Evolutionary conservation across 2,113 vertebrate species (phyloP).

Genomic region (Antechinus stuartii): DNA sequence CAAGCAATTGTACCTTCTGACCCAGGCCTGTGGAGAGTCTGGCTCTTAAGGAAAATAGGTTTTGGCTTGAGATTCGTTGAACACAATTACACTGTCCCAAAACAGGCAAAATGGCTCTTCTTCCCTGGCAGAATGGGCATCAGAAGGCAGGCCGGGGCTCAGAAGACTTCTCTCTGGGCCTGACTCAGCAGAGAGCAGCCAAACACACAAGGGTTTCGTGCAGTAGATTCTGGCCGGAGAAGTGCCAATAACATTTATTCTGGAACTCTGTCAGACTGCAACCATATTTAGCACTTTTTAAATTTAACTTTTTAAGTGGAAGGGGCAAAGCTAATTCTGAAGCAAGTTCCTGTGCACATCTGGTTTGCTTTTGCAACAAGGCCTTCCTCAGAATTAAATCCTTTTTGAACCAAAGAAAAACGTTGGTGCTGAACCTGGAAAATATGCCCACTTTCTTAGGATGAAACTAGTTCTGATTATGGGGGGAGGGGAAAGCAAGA

Average conservation of each 20-base stretch:
- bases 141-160: slow-evolving; percentile 62
- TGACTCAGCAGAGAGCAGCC: slow-evolving; percentile 40
- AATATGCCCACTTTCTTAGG: slow-evolving; percentile 59
- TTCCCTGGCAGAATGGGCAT: slow-evolving; percentile 11
- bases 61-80: slow-evolving; percentile 33
- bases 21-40: not conserved
- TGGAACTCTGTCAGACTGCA: slow-evolving; percentile 59
- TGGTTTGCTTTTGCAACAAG: slow-evolving; percentile 49
- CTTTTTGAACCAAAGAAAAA: not conserved
- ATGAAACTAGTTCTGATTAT: slow-evolving; percentile 41
- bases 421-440: slow-evolving; percentile 39
- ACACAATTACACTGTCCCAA: slow-evolving; percentile 41
- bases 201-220: slow-evolving; percentile 55
- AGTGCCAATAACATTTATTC: slow-evolving; percentile 55
- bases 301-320: slow-evolving; percentile 62
- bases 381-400: slow-evolving; percentile 15
- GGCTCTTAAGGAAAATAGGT: not conserved
- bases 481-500: not conserved
- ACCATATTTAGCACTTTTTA: slow-evolving; percentile 49
- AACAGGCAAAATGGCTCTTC: not conserved
- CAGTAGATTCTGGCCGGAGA: slow-evolving; percentile 52
- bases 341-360: slow-evolving; percentile 56
- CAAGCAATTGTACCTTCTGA: slow-evolving; percentile 20
- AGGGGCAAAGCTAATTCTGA: slow-evolving; percentile 25
- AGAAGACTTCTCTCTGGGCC: slow-evolving; percentile 30